Conservation (phyloP, 2,888 invertebrate species). For the Hylaea fasciaria region DNA sequence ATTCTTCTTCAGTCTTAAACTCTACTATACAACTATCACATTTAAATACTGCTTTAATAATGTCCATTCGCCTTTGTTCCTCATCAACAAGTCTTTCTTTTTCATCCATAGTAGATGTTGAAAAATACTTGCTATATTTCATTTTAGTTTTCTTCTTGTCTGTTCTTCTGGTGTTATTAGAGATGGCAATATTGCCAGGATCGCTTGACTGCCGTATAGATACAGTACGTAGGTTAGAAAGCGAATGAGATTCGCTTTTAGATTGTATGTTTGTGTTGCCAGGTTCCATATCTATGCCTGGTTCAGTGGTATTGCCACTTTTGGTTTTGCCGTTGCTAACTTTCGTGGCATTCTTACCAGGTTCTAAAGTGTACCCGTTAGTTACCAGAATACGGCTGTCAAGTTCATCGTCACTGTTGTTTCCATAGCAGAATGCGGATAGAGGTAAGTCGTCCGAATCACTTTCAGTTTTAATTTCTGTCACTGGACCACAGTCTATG, state of each 20-base stretch:
- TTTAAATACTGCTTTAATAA: slow-evolving; percentile 47
- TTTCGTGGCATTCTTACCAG: not conserved
- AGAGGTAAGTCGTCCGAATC: slow-evolving; percentile 60
- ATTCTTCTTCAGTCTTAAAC: slow-evolving; percentile 47
- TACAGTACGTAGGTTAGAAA: not conserved
- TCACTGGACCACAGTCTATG: slow-evolving; percentile 56
- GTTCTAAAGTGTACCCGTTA: not conserved
- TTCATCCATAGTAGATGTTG: slow-evolving; percentile 41
- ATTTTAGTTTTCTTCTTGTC: slow-evolving; percentile 28
- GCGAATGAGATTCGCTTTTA: not conserved
- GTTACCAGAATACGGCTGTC: not conserved
- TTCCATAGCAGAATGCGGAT: slow-evolving; percentile 47
- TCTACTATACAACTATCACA: slow-evolving; percentile 59
- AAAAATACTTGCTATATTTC: slow-evolving; percentile 43
- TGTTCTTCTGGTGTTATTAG: slow-evolving; percentile 14
- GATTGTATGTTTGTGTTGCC: not conserved
- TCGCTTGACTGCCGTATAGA: not conserved
- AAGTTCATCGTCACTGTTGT: not conserved
- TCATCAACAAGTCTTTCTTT: slow-evolving; percentile 42
- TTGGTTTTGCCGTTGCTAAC: not conserved
- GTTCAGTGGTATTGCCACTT: no score
- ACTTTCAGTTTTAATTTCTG: slow-evolving; percentile 49
- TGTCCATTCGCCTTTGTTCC: slow-evolving; percentile 33
- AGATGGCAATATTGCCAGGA: not conserved
- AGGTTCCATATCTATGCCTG: not conserved